A percentile compares a stretch with the other conserved stretches of the same genome.
These are phyloP conservation scores for Gallinago media DNA, from an alignment of 2,113 vertebrate species.

Conservation along the genomic window DNA sequence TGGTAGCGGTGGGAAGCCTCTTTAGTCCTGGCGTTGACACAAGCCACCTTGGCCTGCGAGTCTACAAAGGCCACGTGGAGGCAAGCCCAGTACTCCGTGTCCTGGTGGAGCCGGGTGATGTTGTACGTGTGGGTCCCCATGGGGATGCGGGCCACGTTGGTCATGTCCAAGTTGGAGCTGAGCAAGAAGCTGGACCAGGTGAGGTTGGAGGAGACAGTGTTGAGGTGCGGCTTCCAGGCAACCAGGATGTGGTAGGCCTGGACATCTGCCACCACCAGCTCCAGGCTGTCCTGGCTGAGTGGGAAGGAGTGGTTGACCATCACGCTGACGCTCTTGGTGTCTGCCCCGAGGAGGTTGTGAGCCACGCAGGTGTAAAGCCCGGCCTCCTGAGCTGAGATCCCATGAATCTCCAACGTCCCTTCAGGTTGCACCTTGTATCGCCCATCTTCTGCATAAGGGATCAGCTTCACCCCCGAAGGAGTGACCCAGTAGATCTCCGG, in stretches of 20 bases:
- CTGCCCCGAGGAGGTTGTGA: constrained; percentile 92
- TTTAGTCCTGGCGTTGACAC: constrained; percentile 83
- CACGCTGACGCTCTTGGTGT: constrained; percentile 86
- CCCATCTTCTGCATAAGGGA: constrained; percentile 41
- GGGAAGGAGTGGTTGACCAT: constrained; percentile 79
- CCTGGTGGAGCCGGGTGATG: constrained; percentile 88
- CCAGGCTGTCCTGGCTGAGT: constrained; percentile 31
- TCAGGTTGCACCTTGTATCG: constrained; percentile 84
- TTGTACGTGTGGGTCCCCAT: constrained; percentile 89
- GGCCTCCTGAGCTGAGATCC: constrained; percentile 76
- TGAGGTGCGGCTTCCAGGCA: constrained; percentile 83
- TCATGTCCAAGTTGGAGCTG: constrained; percentile 39
- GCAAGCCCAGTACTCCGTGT: constrained; percentile 90
- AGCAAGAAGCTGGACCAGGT: constrained; percentile 83
- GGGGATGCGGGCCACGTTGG: constrained; percentile 82
- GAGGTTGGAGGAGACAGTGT: constrained; percentile 86
- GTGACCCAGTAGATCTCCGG: constrained; percentile 96
- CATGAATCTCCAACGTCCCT: constrained; percentile 89
- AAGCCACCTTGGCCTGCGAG: constrained; percentile 74
- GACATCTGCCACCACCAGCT: constrained; percentile 80
- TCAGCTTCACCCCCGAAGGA: constrained; percentile 82
- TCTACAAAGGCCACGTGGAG: constrained; percentile 81
- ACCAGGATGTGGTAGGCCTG: constrained; percentile 84
- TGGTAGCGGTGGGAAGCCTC: constrained; percentile 64
- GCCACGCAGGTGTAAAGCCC: constrained; percentile 96